Base-by-base conservation (phyloP, 2,113 vertebrate species). In the Dermatemys mawii region DNA sequence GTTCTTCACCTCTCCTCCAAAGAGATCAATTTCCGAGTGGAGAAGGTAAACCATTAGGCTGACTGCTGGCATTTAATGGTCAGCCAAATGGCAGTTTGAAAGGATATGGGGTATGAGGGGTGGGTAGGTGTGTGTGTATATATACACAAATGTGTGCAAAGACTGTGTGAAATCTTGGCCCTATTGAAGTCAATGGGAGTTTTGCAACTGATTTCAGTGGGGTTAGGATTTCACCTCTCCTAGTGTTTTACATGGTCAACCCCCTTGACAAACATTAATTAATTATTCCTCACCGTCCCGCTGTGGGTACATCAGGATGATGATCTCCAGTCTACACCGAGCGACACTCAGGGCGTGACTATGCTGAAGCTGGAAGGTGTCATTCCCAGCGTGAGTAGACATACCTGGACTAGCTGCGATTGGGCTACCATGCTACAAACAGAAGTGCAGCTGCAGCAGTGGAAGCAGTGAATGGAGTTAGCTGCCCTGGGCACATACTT, bases 1-100 rank as follows among this genome's bases (percentile, higher is more conserved):
- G 2, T 98, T 1, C 89, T 99, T 75, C 97, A 98, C 44, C 41
- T 99, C 10, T 99, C 98, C 29, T 81, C 98, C 83, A 98, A 96
- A 83, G 63, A 98, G 57, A 94, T 99, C 35, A 51, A 90, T 13
- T 99, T 99, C 96, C 95, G 85, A 1, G 93, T 98, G 24, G 95
- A 98, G 94, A 99, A 99, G 98, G 99, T 99, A 79, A 95, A 97
- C 86, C 4, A 24, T 48, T 63, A 50, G 63, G 5, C 57, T 89
- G 44, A 6, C 10, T 50, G 2, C 29, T 86, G 81, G 12, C 2
- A 5, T 70, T 54, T 46, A 22, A 12, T 8, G 73, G 41, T 2
- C 1, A 51, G 19, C 17, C 21, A 46, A 67, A 35, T 79, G 78
- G 2, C 16, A 22, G 35, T n/a, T 67, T 67, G n/a, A 78, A 78